Conservation (phyloP, 2,113 vertebrate genomes). For the Archilochus colubris region DNA sequence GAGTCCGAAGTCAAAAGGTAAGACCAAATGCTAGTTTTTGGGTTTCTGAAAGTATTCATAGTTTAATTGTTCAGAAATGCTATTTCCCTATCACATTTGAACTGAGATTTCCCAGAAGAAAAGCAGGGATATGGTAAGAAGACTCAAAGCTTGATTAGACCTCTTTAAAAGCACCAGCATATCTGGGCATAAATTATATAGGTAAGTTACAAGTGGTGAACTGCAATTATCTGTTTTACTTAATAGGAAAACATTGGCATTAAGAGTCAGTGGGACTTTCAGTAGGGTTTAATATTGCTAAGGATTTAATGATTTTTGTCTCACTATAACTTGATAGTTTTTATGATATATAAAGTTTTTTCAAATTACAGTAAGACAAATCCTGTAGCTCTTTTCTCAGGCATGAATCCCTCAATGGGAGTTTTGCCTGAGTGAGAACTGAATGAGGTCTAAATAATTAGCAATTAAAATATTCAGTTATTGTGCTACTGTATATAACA, state of each 20-base stretch:
- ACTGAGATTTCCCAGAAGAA: slow-evolving; percentile 39
- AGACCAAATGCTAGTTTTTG: slow-evolving; percentile 6
- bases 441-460: slow-evolving; percentile 72
- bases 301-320: slow-evolving; percentile 65
- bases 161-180: slow-evolving; percentile 34
- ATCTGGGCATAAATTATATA: slow-evolving; percentile 45
- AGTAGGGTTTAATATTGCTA: slow-evolving; percentile 57
- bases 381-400: slow-evolving; percentile 62
- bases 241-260: slow-evolving; percentile 48
- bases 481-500: slow-evolving; percentile 67
- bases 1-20: slow-evolving; percentile 72
- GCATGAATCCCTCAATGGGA: slow-evolving; percentile 65
- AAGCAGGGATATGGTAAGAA: not conserved
- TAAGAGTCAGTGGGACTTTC: slow-evolving; percentile 63
- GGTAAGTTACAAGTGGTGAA: slow-evolving; percentile 27
- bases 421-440: slow-evolving; percentile 71
- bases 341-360: slow-evolving; percentile 68
- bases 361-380: slow-evolving; percentile 65
- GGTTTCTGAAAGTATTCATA: not conserved
- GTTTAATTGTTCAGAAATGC: not conserved
- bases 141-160: slow-evolving; percentile 20
- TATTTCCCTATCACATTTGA: not conserved
- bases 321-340: slow-evolving; percentile 58
- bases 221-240: slow-evolving; percentile 46
- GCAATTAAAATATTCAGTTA: slow-evolving; percentile 74